Conservation (phyloP, 1,140 invertebrate genomes). For the Euura saliciscinereae region DNA sequence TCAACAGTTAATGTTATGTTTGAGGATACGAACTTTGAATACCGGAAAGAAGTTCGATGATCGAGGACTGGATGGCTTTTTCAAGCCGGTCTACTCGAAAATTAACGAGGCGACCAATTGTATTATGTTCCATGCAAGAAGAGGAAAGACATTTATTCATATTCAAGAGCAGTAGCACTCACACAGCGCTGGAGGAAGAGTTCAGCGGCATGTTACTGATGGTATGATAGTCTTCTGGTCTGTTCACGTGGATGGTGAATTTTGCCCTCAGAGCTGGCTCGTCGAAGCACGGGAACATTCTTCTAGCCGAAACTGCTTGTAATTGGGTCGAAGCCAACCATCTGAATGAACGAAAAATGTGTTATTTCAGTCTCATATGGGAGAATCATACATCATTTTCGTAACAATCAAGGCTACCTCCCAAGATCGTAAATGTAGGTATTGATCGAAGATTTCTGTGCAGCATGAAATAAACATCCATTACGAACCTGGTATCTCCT, state of each 20-base stretch:
- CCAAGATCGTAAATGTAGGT: conserved; percentile 10
- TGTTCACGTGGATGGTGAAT: conserved; percentile 61
- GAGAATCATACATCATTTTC: background rate
- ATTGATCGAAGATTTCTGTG: conserved; percentile 11
- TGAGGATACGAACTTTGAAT: too few species aligned
- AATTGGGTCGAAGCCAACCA: conserved; percentile 67
- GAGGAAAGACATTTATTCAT: background rate
- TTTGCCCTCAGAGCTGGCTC: conserved; percentile 71
- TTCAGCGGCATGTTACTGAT: conserved; percentile 58
- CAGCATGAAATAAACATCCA: background rate
- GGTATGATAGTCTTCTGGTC: conserved; percentile 41
- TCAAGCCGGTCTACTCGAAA: too few species aligned
- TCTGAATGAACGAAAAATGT: conserved; percentile 34
- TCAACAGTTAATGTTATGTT: too few species aligned
- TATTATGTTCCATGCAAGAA: conserved; percentile 40
- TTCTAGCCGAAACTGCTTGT: conserved; percentile 65
- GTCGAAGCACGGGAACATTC: conserved; percentile 73
- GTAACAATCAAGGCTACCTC: background rate
- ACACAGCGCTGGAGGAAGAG: background rate
- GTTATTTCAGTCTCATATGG: background rate
- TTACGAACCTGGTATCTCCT: conserved; percentile 48
- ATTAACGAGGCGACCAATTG: conserved; percentile 7
- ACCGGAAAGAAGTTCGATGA: too few species aligned
- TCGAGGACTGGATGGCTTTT: too few species aligned
- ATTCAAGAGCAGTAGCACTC: background rate